Percentiles rank a stretch among this genome's conserved stretches.
Conservation (phyloP, 2,888 invertebrate genomes). For the Tethea ocularis region DNA sequence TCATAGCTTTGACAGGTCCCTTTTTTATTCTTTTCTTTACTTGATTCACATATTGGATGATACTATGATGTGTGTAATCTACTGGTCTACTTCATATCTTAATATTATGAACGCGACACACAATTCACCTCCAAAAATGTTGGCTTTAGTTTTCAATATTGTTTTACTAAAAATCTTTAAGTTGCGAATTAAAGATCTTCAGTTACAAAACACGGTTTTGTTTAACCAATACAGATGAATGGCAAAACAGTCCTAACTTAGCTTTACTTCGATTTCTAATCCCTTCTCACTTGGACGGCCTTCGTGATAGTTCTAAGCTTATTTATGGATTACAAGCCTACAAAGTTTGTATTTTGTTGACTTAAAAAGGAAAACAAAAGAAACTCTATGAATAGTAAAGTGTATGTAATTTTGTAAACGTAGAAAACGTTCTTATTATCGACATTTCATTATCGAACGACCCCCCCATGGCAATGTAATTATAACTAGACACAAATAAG, state of each 20-base stretch:
- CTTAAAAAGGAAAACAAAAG: slow-evolving; percentile 5
- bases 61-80: too few relatives aligned
- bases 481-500: slow-evolving; percentile 1
- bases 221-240: neutral
- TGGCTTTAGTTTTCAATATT: neutral
- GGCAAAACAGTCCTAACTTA: neutral
- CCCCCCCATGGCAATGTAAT: neutral
- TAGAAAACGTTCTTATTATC: neutral
- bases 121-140: too few relatives aligned
- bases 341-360: neutral
- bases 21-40: neutral
- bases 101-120: too few relatives aligned
- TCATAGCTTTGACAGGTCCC: neutral
- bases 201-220: neutral
- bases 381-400: neutral
- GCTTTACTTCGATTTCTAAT: neutral
- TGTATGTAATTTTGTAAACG: neutral
- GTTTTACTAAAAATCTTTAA: too few relatives aligned
- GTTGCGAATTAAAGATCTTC: neutral
- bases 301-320: neutral
- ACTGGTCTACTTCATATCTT: too few relatives aligned
- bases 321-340: neutral
- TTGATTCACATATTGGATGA: neutral
- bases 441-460: neutral
- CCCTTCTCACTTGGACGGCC: neutral